Percentiles rank a stretch among this genome's conserved stretches.
These are phyloP conservation scores for Tragelaphus buxtoni DNA, from an alignment of 2,113 vertebrate species.

Conservation along the genomic window DNA sequence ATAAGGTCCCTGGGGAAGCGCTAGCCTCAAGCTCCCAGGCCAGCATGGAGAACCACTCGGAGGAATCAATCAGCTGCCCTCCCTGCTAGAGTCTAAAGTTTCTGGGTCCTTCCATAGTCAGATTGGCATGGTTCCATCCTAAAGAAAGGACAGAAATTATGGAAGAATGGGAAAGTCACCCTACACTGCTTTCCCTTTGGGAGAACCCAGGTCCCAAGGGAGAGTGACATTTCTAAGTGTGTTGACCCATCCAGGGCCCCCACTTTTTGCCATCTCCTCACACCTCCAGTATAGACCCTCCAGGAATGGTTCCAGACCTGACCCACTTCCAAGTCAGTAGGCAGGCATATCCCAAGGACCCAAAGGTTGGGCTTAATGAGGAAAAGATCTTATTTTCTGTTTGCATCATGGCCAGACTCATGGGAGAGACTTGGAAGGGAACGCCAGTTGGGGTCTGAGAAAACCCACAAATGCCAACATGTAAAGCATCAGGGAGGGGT, in stretches of 20 bases:
- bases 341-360: neutral
- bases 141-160: fast-evolving
- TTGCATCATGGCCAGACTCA: fast-evolving
- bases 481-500: neutral
- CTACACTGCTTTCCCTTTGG: fast-evolving
- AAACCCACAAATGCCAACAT: neutral
- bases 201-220: neutral
- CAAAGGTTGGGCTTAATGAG: neutral
- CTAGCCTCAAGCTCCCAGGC: neutral
- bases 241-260: neutral
- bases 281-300: fast-evolving
- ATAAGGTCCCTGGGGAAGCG: too few relatives aligned
- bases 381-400: too few relatives aligned
- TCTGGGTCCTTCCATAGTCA: neutral
- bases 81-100: neutral
- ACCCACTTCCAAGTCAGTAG: neutral
- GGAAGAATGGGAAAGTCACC: fast-evolving
- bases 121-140: fast-evolving
- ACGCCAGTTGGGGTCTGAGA: too few relatives aligned
- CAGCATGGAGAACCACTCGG: neutral
- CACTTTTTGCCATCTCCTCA: fast-evolving
- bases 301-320: too few relatives aligned
- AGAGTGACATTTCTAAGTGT: fast-evolving
- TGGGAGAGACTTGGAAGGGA: neutral
- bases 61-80: neutral